A percentile compares a stretch with the other conserved stretches of the same genome.
These are phyloP conservation scores for Phymatocera aterrima DNA, from an alignment of 2,888 invertebrate genomes.

Conservation along the genomic window DNA sequence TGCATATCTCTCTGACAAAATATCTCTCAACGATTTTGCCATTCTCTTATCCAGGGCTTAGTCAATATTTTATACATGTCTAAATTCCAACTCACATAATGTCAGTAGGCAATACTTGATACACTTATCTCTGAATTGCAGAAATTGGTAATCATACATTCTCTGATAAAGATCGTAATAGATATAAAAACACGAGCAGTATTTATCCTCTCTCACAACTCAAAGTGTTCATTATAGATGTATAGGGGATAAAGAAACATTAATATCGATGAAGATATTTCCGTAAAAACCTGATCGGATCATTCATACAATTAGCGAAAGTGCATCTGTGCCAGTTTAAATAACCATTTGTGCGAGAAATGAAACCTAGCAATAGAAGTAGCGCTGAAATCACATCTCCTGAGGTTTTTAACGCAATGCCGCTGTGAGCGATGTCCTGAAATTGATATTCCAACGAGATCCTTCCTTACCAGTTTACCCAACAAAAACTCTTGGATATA, in stretches of 20 bases:
- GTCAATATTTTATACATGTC: not conserved
- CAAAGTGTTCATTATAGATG: too few relatives aligned
- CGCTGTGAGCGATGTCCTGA: conserved; percentile 47
- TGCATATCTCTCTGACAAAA: conserved; percentile 9
- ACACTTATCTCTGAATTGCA: conserved; percentile 22
- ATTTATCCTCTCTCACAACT: not conserved
- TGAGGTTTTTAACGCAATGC: conserved; percentile 62
- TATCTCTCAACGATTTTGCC: not conserved
- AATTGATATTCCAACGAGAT: conserved; percentile 50
- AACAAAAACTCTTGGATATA: conserved; percentile 22
- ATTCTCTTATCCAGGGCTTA: not conserved
- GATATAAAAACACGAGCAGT: not conserved
- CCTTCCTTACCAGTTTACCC: conserved; percentile 40
- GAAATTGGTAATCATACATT: conserved; percentile 9
- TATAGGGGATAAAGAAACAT: too few relatives aligned
- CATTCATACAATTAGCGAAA: conserved; percentile 37
- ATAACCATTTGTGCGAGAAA: not conserved
- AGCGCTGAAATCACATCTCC: conserved; percentile 70
- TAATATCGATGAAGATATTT: not conserved
- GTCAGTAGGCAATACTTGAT: conserved; percentile 11
- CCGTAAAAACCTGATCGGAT: not conserved
- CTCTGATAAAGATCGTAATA: not conserved
- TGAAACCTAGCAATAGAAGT: conserved; percentile 25
- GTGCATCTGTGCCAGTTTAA: conserved; percentile 38
- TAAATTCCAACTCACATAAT: not conserved